A percentile compares a stretch with the other conserved stretches of the same genome.
phyloP scores from a whole-genome alignment of 2,797 vertebrate species.

The Pipistrellus pipistrellus region DNA sequence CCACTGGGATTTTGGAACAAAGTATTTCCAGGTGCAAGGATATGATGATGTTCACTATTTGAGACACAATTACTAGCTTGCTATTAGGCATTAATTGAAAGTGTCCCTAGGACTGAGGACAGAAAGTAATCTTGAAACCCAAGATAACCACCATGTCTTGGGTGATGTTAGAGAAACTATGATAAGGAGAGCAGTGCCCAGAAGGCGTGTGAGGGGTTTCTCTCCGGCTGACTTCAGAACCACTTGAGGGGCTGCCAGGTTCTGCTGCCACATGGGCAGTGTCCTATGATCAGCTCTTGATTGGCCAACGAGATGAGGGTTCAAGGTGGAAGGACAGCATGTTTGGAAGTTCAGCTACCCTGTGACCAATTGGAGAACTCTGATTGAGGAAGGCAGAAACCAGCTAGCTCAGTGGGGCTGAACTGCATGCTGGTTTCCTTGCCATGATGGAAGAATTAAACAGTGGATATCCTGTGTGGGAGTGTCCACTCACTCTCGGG shows the following conservation, averaged over 20 bases:
- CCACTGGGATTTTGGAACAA: background rate
- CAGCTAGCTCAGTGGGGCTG: fast-evolving
- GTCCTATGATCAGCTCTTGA: background rate
- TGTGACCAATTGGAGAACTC: fast-evolving
- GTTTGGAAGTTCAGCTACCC: background rate
- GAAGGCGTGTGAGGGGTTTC: background rate
- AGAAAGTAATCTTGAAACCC: background rate
- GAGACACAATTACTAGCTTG: background rate
- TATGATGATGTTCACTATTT: fast-evolving
- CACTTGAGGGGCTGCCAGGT: fast-evolving
- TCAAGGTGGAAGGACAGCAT: fast-evolving
- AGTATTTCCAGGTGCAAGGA: fast-evolving
- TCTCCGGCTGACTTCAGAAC: fast-evolving
- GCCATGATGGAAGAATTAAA: fast-evolving
- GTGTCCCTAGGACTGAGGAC: background rate
- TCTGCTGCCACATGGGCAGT: fast-evolving
- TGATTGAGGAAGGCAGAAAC: background rate
- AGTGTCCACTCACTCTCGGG: background rate
- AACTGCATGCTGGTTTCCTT: fast-evolving
- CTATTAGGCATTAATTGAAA: fast-evolving
- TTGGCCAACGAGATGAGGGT: fast-evolving
- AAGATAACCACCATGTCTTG: background rate
- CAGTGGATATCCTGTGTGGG: too few relatives aligned
- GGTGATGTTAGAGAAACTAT: background rate
- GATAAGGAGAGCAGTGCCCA: background rate